Conservation (phyloP, 64 coral and sea anemone genomes). For the Astreopora myriophthalma region DNA sequence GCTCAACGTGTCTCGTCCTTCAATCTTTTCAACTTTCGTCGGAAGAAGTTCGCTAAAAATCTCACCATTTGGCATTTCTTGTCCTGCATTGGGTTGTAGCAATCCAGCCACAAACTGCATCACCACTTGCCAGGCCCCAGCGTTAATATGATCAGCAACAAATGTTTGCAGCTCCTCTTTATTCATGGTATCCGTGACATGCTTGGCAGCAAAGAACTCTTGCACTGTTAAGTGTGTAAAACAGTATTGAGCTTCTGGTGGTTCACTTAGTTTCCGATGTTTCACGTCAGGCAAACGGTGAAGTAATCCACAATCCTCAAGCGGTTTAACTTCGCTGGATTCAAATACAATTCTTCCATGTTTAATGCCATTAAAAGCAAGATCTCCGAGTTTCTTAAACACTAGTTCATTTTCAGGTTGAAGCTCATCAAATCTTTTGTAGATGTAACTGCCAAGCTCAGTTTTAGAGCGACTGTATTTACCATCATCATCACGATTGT, state of each 20-base stretch:
- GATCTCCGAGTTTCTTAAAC: background rate
- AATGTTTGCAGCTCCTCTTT: background rate
- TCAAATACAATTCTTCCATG: slow-evolving; percentile 31
- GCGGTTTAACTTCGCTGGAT: background rate
- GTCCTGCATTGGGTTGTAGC: background rate
- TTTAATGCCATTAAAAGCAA: slow-evolving; percentile 34
- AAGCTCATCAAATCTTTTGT: background rate
- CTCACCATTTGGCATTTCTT: background rate
- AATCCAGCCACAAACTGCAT: slow-evolving; percentile 65
- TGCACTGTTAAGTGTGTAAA: slow-evolving; percentile 77
- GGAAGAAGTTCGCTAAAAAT: background rate
- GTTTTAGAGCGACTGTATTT: background rate
- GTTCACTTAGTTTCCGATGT: background rate
- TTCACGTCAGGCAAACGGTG: slow-evolving; percentile 46
- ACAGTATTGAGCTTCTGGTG: slow-evolving; percentile 10
- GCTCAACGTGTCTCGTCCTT: background rate
- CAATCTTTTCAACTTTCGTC: too few relatives aligned
- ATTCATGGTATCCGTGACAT: slow-evolving; percentile 13
- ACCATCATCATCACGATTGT: background rate
- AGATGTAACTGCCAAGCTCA: background rate
- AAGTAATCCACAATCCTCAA: slow-evolving; percentile 65
- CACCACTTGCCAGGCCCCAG: slow-evolving; percentile 43
- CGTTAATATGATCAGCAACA: background rate
- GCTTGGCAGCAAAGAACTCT: slow-evolving; percentile 69
- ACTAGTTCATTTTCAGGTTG: background rate